A percentile compares a stretch with the other conserved stretches of the same genome.
Conservation (phyloP, 2,113 vertebrate genomes). For the Panthera uncia region DNA sequence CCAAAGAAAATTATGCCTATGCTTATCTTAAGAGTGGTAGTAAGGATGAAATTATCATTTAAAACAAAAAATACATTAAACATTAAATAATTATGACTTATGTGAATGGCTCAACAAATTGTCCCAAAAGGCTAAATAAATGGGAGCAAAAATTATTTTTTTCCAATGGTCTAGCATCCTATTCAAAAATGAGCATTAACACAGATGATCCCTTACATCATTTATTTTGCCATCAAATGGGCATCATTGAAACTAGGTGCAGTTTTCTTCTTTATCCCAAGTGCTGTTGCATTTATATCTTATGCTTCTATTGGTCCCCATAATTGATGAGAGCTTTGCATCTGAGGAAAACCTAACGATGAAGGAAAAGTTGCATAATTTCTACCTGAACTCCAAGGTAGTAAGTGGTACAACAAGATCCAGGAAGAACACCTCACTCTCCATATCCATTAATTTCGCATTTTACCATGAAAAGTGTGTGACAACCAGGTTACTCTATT, state of each 20-base stretch:
- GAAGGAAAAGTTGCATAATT: accelerated
- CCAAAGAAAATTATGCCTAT: background rate
- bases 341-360: background rate
- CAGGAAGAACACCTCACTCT: background rate
- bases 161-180: background rate
- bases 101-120: background rate
- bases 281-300: constrained; percentile 11
- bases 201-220: background rate
- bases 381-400: background rate
- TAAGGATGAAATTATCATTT: background rate
- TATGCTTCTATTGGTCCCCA: background rate
- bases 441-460: background rate
- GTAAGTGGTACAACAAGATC: background rate
- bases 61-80: background rate
- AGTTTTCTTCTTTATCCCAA: background rate
- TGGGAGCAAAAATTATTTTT: background rate
- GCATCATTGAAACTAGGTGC: background rate
- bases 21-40: background rate
- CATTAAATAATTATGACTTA: background rate
- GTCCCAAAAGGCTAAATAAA: background rate
- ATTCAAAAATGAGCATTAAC: background rate
- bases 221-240: background rate
- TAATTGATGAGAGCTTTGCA: background rate
- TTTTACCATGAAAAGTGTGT: background rate
- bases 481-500: background rate